A percentile compares a stretch with the other conserved stretches of the same genome.
Evolutionary conservation across 2,797 vertebrate species (phyloP).

Genomic region (Oceanodroma leucorhoa): DNA sequence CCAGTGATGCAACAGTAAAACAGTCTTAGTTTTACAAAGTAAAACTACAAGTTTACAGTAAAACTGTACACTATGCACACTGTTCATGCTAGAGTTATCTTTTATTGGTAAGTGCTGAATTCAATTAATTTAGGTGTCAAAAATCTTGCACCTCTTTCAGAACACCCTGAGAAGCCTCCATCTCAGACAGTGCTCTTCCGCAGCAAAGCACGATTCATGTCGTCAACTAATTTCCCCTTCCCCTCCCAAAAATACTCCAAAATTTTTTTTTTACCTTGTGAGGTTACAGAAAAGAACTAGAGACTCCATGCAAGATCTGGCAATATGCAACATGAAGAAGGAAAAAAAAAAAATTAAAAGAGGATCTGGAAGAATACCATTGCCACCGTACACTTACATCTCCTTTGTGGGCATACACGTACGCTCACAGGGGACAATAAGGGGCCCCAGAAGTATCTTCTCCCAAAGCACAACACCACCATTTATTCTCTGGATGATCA

Average conservation of each 20-base stretch:
- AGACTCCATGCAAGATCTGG: neutral
- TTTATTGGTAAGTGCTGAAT: neutral
- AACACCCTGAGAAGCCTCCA: neutral
- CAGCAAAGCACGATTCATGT: neutral
- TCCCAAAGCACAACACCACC: neutral
- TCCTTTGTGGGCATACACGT: neutral
- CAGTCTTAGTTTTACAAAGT: neutral
- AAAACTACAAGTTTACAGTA: neutral
- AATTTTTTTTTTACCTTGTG: neutral
- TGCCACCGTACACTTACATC: rapidly evolving
- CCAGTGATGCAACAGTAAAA: neutral
- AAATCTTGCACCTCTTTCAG: neutral
- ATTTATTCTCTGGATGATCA: neutral
- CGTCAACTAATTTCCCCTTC: neutral
- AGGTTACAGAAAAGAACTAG: neutral
- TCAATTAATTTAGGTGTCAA: neutral
- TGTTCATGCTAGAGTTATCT: neutral
- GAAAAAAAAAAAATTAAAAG: neutral
- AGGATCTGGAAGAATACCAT: neutral
- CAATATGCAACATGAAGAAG: too few species aligned
- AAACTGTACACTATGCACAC: rapidly evolving
- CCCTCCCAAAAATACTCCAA: neutral
- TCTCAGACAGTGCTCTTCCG: neutral
- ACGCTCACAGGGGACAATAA: neutral
- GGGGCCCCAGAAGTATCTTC: neutral